Evolutionary conservation across 2,888 invertebrate genomes (phyloP), one percentile per base, ranked within the genome.

Genomic region (Blastobasis lacticolella): DNA sequence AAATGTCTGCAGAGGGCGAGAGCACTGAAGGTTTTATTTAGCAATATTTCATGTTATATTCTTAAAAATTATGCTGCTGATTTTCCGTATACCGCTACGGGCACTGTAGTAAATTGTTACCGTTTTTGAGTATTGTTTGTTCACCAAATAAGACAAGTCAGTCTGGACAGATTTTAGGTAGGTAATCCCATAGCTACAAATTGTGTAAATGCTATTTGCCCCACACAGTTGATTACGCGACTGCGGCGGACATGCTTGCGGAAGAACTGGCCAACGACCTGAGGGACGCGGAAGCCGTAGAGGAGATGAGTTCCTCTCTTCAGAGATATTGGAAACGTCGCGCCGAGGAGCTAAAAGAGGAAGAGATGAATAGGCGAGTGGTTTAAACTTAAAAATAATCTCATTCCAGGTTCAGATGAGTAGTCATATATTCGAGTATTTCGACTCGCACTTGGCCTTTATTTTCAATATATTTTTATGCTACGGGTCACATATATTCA

Each of bases 311-410:
- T 40, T 70, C 75, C 0, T 69, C 66, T 41, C 58, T 84, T 40
- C 60, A 61, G 53, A 63, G 72, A 6, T 86, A 87, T 57, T 87
- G 87, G 87, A 73, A 74, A 1, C 73, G 77, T 0, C 76, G 85
- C 1, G 73, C 65, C 0, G 84, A 82, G 42, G 84, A 85, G 50
- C 56, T 55, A 1, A 82, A 81, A 44, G 82, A 85, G 53, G 82
- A 86, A 54, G 67, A 78, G 46, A 85, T 83, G 55, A 81, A 78
- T 58, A 68, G 63, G 86, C 81, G 49, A 67, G 67, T 48, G 23
- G 23, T 23, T 23, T 23, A 1, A 23, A 23, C 23, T 23, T 23
- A 3, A 23, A 23, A 23, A 23, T 23, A 23, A 23, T 23, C 23
- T 23, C 23, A 3, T 23, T 23, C 23, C 23, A 23, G 23, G 23